Evolutionary conservation across 2,113 vertebrate genomes (phyloP).

Genomic region (Bagarius yarrelli): DNA sequence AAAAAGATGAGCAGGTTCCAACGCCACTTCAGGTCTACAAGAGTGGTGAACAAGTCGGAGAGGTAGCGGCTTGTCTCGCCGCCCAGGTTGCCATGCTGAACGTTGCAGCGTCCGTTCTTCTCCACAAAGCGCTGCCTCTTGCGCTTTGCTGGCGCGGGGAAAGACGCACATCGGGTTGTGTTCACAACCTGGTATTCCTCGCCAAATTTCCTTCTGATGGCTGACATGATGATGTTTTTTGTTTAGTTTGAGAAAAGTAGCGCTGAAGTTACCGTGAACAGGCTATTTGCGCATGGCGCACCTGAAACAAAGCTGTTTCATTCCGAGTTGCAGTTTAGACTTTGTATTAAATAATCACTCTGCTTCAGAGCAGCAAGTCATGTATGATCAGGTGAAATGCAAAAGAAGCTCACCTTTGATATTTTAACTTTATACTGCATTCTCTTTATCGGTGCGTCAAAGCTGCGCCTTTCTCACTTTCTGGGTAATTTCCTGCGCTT

Average conservation of each 20-base stretch:
- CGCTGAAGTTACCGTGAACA: slow-evolving; percentile 15
- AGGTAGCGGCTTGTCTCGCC: slow-evolving; percentile 83
- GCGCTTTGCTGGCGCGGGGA: slow-evolving; percentile 71
- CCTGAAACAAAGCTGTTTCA: neutral
- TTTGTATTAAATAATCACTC: neutral
- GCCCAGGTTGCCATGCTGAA: slow-evolving; percentile 85
- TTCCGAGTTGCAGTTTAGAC: neutral
- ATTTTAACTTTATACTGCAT: slow-evolving; percentile 4
- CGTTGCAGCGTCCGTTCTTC: slow-evolving; percentile 87
- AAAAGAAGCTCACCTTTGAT: neutral
- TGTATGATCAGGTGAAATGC: neutral
- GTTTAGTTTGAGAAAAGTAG: neutral
- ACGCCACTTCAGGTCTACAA: slow-evolving; percentile 89
- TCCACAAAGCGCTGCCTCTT: slow-evolving; percentile 85
- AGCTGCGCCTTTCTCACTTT: neutral
- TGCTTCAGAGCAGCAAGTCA: neutral
- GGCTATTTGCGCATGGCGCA: neutral
- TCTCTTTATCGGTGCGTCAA: neutral
- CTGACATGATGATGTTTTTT: slow-evolving; percentile 66
- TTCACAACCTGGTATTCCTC: slow-evolving; percentile 82
- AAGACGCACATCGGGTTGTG: slow-evolving; percentile 60
- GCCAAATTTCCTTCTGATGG: slow-evolving; percentile 78
- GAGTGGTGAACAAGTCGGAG: slow-evolving; percentile 84
- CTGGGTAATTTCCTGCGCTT: neutral
- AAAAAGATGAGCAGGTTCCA: slow-evolving; percentile 88